Evolutionary conservation across 2,113 vertebrate genomes (phyloP), one percentile per base, ranked within the genome.

Genomic region (Seriola aureovittata): DNA sequence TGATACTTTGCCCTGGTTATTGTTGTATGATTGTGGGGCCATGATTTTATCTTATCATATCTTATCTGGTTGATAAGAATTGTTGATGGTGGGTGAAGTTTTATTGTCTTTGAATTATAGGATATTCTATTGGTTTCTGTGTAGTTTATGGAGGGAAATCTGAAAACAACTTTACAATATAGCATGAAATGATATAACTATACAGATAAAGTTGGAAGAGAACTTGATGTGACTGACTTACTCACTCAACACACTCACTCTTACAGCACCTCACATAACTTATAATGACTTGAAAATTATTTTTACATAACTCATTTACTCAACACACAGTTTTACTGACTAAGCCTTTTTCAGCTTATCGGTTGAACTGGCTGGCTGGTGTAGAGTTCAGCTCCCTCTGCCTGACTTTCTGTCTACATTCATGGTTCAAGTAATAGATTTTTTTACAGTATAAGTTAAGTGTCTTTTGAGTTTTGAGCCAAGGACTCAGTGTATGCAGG

Each of bases 1-100:
- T 19, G 32, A 65, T 52, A 69, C 71, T 71, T 81, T 84, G 40
- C 34, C 38, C 29, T 2, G 16, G 40, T 81, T 19, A n/a, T 21
- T 54, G 54, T 25, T 63, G 48, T 21, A 34, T 69, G 8, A n/a
- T 40, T 8, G 21, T 64, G 5, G 19, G 19, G 29, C 32, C n/a
- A 55, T 57, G 0, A 6, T 16, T 32, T 54, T 23, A 70, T 67
- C 64, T 71, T 74, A 80, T 86, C 68, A 34, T 4, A 52, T 54
- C 44, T 17, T 36, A 38, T 1, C 19, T 69, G n/a, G 50, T 4
- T 25, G 79, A 72, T 66, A 34, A 64, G 5, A 73, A 17, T 9
- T 1, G 0, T 64, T 34, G 14, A 71, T 16, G 8, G 29, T 38
- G 17, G 42, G 23, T 77, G 5, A 34, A 46, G 29, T 55, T 70